These are phyloP conservation scores for Molanna angustata DNA, from an alignment of 2,888 invertebrate species.

Conservation along the genomic window DNA sequence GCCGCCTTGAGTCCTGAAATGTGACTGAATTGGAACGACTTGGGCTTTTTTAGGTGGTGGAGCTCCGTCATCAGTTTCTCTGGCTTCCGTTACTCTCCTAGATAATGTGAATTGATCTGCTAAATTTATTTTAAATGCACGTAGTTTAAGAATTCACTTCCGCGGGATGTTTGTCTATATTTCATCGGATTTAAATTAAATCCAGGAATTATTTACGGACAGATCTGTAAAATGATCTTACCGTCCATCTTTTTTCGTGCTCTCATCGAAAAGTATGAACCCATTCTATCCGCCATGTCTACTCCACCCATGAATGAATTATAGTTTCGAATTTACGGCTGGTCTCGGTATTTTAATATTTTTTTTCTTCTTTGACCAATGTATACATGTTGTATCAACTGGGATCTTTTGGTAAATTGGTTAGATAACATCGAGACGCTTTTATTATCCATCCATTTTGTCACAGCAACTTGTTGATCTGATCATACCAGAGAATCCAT, in stretches of 20 bases:
- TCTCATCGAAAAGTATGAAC: slow-evolving; percentile 1
- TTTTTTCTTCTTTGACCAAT: background rate
- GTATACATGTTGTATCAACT: background rate
- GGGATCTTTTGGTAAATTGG: background rate
- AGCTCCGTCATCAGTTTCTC: background rate
- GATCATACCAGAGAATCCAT: background rate
- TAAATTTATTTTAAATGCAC: background rate
- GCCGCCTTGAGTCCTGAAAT: background rate
- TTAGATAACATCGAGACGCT: background rate
- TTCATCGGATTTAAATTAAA: background rate
- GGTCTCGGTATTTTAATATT: background rate
- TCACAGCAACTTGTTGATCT: background rate
- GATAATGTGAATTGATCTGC: background rate
- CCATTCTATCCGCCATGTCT: slow-evolving; percentile 1
- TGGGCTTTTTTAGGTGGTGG: background rate
- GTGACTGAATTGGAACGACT: background rate
- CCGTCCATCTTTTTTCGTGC: slow-evolving; percentile 1
- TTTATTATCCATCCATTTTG: background rate
- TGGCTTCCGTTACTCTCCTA: background rate
- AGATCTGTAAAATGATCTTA: slow-evolving; percentile 1
- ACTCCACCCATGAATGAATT: background rate
- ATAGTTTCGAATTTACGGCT: background rate
- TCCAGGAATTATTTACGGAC: background rate
- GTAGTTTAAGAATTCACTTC: background rate
- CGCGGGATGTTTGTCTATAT: background rate